Conservation (phyloP, 2,797 vertebrate genomes). For the Emydoidea blandingii region DNA sequence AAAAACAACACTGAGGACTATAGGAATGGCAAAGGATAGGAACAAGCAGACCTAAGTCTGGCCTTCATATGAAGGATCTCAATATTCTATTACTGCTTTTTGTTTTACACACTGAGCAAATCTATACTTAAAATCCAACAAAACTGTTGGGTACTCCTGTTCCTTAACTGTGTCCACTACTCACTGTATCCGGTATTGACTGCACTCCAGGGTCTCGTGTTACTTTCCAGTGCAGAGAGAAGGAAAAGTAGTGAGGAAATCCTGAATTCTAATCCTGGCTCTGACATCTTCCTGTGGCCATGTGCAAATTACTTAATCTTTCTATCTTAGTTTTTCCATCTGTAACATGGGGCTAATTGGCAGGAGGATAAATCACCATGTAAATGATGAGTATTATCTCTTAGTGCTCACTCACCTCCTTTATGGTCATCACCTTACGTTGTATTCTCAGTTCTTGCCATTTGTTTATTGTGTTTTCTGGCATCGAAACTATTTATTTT, state of each 20-base stretch:
- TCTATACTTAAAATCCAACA: not conserved
- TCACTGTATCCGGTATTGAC: rapidly evolving
- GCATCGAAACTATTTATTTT: not conserved
- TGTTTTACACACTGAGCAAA: not conserved
- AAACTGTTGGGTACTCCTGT: not conserved
- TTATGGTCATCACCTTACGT: not conserved
- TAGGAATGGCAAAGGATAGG: not conserved
- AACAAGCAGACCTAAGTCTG: not conserved
- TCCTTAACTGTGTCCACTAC: rapidly evolving
- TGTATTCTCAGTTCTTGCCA: not conserved
- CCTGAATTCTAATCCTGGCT: constrained; percentile 16
- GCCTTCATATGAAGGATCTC: not conserved
- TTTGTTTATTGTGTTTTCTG: not conserved
- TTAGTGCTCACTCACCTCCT: not conserved
- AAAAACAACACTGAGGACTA: not conserved
- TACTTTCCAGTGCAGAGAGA: not conserved
- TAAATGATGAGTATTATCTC: not conserved
- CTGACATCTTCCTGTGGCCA: constrained; percentile 5
- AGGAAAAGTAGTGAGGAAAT: constrained; percentile 32
- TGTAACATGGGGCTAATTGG: constrained; percentile 1
- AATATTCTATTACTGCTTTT: not conserved
- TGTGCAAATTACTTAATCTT: not conserved
- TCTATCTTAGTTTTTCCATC: not conserved
- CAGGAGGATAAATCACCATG: not conserved
- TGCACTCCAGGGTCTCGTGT: not conserved